phyloP scores from a whole-genome alignment of 2,113 vertebrate species.

The Hippopotamus amphibius region DNA sequence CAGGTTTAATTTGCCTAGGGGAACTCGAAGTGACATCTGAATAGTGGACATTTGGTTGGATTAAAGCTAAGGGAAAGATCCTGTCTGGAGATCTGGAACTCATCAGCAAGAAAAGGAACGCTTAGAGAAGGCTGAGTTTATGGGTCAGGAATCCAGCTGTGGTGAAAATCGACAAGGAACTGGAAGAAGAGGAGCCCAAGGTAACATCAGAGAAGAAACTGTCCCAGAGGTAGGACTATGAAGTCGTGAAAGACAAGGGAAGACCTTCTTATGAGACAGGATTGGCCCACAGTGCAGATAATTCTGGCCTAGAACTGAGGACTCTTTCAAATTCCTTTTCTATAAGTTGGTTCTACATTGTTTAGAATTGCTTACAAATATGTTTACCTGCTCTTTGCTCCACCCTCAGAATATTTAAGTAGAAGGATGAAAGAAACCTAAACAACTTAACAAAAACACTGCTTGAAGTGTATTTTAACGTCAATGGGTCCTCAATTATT shows the following conservation, averaged over 20 bases:
- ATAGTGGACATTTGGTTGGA: not conserved
- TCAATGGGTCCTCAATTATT: not conserved
- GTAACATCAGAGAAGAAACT: not conserved
- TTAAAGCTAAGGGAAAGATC: not conserved
- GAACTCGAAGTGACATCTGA: not conserved
- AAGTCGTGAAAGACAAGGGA: not conserved
- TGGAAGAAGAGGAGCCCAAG: not conserved
- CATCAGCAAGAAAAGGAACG: not conserved
- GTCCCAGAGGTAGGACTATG: not conserved
- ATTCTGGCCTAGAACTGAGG: not conserved
- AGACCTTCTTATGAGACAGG: not conserved
- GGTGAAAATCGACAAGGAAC: not conserved
- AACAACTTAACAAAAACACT: not conserved
- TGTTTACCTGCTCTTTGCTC: not conserved
- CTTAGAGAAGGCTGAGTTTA: not conserved
- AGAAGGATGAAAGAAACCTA: not conserved
- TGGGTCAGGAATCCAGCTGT: not conserved
- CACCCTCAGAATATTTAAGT: not conserved
- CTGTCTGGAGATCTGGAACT: not conserved
- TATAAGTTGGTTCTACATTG: not conserved
- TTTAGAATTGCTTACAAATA: not conserved
- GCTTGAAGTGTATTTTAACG: not conserved
- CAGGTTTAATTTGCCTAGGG: not conserved
- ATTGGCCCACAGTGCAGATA: fast-evolving
- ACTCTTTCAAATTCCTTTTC: not conserved